These are phyloP conservation scores for Hiodon tergisus DNA, from an alignment of 2,113 vertebrate species.

Conservation along the genomic window DNA sequence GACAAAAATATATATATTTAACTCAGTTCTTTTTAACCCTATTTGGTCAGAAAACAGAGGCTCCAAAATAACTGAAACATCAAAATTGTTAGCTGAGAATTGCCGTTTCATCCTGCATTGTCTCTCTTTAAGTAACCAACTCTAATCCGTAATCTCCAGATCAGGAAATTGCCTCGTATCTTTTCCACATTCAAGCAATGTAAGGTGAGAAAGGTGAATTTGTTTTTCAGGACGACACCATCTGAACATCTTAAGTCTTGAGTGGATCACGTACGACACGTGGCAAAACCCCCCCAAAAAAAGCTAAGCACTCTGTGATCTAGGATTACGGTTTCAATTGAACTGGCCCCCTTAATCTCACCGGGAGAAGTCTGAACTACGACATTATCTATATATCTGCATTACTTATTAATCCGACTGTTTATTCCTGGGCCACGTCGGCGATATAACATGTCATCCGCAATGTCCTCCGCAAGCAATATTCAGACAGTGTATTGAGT, in stretches of 20 bases:
- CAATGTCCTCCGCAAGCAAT: constrained; percentile 62
- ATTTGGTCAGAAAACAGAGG: no score
- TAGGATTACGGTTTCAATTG: constrained; percentile 45
- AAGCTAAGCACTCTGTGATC: constrained; percentile 33
- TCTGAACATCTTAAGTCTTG: background rate
- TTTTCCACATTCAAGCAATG: background rate
- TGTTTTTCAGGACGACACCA: background rate
- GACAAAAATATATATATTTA: no score
- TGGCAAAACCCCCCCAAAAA: constrained; percentile 16
- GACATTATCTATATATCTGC: constrained; percentile 61
- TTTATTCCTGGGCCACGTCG: constrained; percentile 54
- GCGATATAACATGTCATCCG: constrained; percentile 60
- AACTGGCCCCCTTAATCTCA: constrained; percentile 45
- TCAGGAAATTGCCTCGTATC: background rate
- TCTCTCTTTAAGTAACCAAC: background rate
- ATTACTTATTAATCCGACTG: constrained; percentile 71
- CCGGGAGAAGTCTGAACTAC: constrained; percentile 43
- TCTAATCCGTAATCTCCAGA: background rate
- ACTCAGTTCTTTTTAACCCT: no score
- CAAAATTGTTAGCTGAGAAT: no score
- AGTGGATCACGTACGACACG: background rate
- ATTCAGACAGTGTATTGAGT: constrained; percentile 52
- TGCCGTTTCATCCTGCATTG: background rate
- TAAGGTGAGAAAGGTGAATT: constrained; percentile 10
- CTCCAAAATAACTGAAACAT: no score